Percentiles rank a stretch among this genome's conserved stretches.
phyloP scores from a whole-genome alignment of 1,140 invertebrate genomes.

The Cepaea nemoralis region DNA sequence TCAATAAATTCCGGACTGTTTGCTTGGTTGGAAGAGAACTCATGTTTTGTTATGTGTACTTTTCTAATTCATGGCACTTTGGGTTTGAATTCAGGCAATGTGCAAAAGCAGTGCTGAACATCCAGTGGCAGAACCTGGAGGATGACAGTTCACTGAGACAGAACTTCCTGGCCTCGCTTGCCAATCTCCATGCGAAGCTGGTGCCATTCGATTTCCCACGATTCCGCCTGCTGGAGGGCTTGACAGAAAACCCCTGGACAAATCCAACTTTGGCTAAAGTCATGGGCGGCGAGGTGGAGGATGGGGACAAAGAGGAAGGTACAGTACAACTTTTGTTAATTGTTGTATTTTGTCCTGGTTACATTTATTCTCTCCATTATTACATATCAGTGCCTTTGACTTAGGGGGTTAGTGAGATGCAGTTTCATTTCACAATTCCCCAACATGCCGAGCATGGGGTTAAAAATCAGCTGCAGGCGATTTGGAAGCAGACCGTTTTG shows the following conservation, averaged over 20 bases:
- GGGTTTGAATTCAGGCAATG: constrained; percentile 49
- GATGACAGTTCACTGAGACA: constrained; percentile 52
- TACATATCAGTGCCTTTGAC: too few relatives aligned
- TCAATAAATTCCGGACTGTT: too few relatives aligned
- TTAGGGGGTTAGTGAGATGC: too few relatives aligned
- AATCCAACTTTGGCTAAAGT: constrained; percentile 56
- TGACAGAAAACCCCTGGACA: constrained; percentile 61
- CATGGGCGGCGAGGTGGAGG: constrained; percentile 57
- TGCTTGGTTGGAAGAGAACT: too few relatives aligned
- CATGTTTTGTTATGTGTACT: background rate
- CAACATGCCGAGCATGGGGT: too few relatives aligned
- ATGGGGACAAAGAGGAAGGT: constrained; percentile 50
- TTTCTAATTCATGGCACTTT: background rate
- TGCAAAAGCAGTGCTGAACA: constrained; percentile 57
- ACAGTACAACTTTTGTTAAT: too few relatives aligned
- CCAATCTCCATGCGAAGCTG: constrained; percentile 49
- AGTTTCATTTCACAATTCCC: too few relatives aligned
- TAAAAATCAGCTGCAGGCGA: too few relatives aligned
- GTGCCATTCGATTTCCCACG: constrained; percentile 50
- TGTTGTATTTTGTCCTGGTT: too few relatives aligned
- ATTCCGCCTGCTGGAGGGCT: constrained; percentile 49
- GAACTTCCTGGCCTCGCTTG: constrained; percentile 53
- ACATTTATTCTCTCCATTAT: too few relatives aligned
- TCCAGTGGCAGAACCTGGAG: constrained; percentile 60
- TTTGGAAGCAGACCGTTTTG: too few relatives aligned